phyloP scores from a whole-genome alignment of 64 coral and sea anemone species.

The Acropora tenuis region DNA sequence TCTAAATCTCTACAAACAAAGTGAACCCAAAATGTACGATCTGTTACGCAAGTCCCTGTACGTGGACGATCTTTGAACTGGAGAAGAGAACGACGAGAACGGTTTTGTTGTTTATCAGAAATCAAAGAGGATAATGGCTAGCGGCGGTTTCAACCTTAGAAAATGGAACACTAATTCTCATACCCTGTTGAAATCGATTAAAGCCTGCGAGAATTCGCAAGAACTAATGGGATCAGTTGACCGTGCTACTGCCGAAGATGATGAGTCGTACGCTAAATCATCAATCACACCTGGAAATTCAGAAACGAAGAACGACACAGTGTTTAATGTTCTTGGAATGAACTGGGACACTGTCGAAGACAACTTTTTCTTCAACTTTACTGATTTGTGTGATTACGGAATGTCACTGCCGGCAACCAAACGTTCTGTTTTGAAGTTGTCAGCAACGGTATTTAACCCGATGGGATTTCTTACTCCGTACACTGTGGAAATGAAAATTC shows the following conservation, averaged over 20 bases:
- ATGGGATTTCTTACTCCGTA: conserved; percentile 46
- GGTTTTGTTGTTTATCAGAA: not conserved
- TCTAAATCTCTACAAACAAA: not conserved
- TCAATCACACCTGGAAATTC: conserved; percentile 29
- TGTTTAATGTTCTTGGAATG: conserved; percentile 58
- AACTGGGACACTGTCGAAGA: conserved; percentile 63
- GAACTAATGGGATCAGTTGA: not conserved
- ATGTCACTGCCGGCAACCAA: conserved; percentile 14
- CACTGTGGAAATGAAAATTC: conserved; percentile 50
- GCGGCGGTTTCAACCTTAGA: conserved; percentile 22
- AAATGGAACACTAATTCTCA: conserved; percentile 41
- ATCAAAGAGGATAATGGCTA: not conserved
- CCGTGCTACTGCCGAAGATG: conserved; percentile 25
- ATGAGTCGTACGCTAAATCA: conserved; percentile 54
- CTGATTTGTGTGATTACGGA: not conserved
- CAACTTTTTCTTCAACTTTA: conserved; percentile 48
- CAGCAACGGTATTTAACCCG: conserved; percentile 59
- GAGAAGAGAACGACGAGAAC: conserved; percentile 2
- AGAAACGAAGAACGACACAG: not conserved
- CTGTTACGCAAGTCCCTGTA: not conserved
- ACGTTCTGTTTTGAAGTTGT: conserved; percentile 33
- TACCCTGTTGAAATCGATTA: conserved; percentile 7
- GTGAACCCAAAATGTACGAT: not conserved
- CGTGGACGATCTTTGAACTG: conserved; percentile 38
- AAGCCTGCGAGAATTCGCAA: not conserved